phyloP scores from a whole-genome alignment of 2,113 vertebrate species.

The Scartelaos histophorus region DNA sequence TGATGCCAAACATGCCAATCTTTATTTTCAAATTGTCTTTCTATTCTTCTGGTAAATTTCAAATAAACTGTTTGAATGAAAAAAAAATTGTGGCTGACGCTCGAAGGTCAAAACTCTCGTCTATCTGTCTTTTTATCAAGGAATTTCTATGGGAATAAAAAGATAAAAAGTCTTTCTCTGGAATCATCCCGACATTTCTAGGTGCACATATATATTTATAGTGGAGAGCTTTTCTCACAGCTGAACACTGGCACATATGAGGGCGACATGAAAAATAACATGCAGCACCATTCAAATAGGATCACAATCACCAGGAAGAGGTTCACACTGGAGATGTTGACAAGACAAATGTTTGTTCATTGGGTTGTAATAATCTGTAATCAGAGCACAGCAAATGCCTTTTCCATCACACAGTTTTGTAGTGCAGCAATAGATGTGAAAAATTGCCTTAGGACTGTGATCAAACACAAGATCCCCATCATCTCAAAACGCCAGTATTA shows the following conservation, averaged over 20 bases:
- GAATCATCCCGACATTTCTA: neutral
- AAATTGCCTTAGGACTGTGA: slow-evolving; percentile 67
- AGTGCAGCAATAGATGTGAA: slow-evolving; percentile 61
- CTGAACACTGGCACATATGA: slow-evolving; percentile 44
- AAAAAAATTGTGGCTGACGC: neutral
- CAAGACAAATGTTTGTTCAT: slow-evolving; percentile 75
- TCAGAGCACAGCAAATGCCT: slow-evolving; percentile 68
- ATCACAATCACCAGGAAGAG: slow-evolving; percentile 59
- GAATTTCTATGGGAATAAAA: neutral
- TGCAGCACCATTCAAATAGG: slow-evolving; percentile 53
- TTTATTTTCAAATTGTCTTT: neutral
- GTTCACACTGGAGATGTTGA: slow-evolving; percentile 66
- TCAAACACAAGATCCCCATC: slow-evolving; percentile 69
- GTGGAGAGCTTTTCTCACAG: slow-evolving; percentile 9
- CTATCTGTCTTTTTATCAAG: neutral
- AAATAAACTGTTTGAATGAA: neutral
- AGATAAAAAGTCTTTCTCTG: slow-evolving; percentile 22
- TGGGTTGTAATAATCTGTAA: slow-evolving; percentile 74
- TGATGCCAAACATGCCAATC: neutral
- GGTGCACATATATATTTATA: neutral
- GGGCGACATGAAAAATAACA: slow-evolving; percentile 57
- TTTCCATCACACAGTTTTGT: slow-evolving; percentile 69
- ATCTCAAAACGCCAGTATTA: slow-evolving; percentile 64
- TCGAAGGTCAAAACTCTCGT: neutral
- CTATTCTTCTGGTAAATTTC: neutral